Conservation (phyloP, 2,797 vertebrate species). For the Diceros bicornis region DNA sequence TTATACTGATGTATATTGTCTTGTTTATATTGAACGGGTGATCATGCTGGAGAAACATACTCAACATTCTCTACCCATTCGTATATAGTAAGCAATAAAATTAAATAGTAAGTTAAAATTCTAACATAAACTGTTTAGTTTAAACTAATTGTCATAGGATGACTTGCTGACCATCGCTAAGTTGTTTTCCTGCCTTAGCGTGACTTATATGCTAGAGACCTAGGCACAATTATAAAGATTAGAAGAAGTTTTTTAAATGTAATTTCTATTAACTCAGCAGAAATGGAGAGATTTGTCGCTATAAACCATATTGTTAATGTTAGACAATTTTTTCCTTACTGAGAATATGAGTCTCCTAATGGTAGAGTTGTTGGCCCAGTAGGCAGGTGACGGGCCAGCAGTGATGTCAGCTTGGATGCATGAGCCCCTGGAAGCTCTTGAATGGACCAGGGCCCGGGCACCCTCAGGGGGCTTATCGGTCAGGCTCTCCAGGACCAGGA, state of each 20-base stretch:
- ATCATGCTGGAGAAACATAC: neutral
- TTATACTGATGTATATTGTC: neutral
- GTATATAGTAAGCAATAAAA: neutral
- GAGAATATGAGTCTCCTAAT: neutral
- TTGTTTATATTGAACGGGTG: neutral
- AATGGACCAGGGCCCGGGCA: neutral
- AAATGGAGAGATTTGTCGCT: neutral
- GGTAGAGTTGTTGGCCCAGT: neutral
- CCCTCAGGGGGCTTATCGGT: neutral
- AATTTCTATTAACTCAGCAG: neutral
- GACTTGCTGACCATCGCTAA: neutral
- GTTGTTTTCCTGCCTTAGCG: neutral
- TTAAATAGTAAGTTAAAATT: neutral
- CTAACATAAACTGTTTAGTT: neutral
- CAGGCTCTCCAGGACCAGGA: neutral
- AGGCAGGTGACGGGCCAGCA: too few relatives aligned
- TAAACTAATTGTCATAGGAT: neutral
- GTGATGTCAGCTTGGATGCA: neutral
- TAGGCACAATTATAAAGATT: neutral
- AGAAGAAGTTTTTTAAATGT: neutral
- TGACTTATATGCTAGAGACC: neutral
- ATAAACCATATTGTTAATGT: neutral
- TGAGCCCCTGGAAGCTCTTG: neutral
- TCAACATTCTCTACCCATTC: neutral
- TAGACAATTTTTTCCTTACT: neutral